Percentiles rank a stretch among this genome's conserved stretches.
Evolutionary conservation across 2,797 vertebrate genomes (phyloP).

Genomic region (Chiloscyllium punctatum): DNA sequence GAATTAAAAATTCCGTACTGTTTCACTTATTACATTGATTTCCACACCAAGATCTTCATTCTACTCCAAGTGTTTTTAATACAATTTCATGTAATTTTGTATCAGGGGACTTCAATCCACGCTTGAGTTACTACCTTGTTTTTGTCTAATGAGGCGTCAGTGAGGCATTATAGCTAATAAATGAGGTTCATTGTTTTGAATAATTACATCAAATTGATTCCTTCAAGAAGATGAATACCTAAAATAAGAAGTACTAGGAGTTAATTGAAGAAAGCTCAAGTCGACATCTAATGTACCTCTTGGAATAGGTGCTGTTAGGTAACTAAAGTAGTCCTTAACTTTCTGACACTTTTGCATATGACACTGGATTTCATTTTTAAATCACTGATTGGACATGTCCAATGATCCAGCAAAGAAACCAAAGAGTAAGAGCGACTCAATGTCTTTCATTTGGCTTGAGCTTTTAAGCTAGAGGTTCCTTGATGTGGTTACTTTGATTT

Average conservation of each 20-base stretch:
- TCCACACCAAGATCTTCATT: neutral
- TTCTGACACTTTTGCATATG: neutral
- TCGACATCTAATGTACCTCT: neutral
- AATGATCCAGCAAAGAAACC: neutral
- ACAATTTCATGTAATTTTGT: neutral
- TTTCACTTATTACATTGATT: neutral
- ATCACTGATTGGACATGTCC: neutral
- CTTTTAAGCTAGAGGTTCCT: neutral
- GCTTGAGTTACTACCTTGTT: neutral
- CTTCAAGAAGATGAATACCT: neutral
- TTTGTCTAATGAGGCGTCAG: neutral
- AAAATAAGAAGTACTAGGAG: neutral
- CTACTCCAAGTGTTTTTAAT: neutral
- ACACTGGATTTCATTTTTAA: too few relatives aligned
- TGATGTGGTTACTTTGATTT: slow-evolving; percentile 28
- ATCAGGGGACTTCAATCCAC: neutral
- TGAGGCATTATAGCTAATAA: neutral
- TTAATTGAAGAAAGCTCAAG: neutral
- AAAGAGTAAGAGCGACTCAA: neutral
- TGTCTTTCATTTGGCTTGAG: neutral
- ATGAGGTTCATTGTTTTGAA: neutral
- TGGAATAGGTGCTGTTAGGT: neutral
- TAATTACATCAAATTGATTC: neutral
- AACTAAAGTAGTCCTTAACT: neutral
- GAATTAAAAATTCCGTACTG: too few relatives aligned